phyloP scores from a whole-genome alignment of 2,113 vertebrate genomes.

The Mormyrus lacerda region DNA sequence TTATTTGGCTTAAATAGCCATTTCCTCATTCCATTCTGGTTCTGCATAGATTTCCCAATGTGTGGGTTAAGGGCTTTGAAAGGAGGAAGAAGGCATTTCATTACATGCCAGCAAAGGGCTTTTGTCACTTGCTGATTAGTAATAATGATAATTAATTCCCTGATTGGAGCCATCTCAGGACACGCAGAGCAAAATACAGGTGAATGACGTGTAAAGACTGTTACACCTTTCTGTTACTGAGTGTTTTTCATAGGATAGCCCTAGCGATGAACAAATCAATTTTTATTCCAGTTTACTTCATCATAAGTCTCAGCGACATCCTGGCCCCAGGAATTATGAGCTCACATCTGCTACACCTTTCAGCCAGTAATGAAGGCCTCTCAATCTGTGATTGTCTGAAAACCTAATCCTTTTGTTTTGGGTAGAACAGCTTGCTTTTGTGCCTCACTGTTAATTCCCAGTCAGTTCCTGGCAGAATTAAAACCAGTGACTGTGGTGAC shows the following conservation, averaged over 20 bases:
- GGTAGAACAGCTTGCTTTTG: not conserved
- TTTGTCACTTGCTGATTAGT: not conserved
- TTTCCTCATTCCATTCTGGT: not conserved
- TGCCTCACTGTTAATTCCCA: not conserved
- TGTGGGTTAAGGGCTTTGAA: not conserved
- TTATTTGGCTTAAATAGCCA: not conserved
- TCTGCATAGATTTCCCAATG: not conserved
- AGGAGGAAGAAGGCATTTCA: not conserved
- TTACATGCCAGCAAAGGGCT: not conserved
- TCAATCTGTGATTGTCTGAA: not conserved
- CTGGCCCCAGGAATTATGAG: not conserved
- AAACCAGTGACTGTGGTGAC: not conserved
- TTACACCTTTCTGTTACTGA: not conserved
- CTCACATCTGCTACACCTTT: not conserved
- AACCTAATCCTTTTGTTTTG: not conserved
- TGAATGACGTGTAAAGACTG: not conserved
- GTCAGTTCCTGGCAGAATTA: not conserved
- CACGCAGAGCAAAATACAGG: not conserved
- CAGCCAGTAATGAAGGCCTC: not conserved
- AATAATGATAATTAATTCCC: not conserved
- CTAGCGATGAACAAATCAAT: slow-evolving; percentile 4
- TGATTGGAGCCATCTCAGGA: not conserved
- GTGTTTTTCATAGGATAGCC: not conserved
- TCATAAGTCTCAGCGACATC: not conserved
- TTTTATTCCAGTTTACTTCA: not conserved